Evolutionary conservation across 2,113 vertebrate species (phyloP).

Genomic region (Aldabrachelys gigantea): DNA sequence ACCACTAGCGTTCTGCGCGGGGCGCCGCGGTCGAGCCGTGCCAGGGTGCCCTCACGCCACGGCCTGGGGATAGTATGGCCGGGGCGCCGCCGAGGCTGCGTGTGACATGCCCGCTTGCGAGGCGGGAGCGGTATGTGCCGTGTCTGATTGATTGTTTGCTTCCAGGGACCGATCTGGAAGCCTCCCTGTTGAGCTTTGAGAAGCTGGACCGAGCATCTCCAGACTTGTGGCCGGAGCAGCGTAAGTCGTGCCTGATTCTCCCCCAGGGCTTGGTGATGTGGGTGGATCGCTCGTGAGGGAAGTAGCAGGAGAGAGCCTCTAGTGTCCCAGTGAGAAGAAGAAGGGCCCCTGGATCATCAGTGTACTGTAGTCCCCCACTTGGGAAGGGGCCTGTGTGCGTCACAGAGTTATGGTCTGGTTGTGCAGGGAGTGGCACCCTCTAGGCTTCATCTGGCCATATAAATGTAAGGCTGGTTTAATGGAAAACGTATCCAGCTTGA

Average conservation of each 20-base stretch:
- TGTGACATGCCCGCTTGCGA: neutral
- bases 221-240: constrained; percentile 96
- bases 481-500: neutral
- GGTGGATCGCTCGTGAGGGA: too few relatives aligned
- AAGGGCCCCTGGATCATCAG: neutral
- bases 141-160: neutral
- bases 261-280: too few relatives aligned
- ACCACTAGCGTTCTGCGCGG: neutral
- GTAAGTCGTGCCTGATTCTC: constrained; percentile 79
- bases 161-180: constrained; percentile 91
- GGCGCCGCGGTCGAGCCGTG: neutral
- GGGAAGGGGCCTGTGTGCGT: neutral
- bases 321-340: too few relatives aligned
- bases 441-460: neutral
- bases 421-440: neutral
- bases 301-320: too few relatives aligned
- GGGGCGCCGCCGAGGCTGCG: neutral
- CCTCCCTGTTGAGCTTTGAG: constrained; percentile 95
- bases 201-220: constrained; percentile 97
- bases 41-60: neutral
- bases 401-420: neutral
- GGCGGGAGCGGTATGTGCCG: rapidly evolving
- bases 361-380: neutral
- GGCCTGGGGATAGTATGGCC: too few relatives aligned
- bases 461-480: neutral